Percentiles rank a stretch among this genome's conserved stretches.
Conservation (phyloP, 2,888 invertebrate species). For the Xestoiulus laeticollis region DNA sequence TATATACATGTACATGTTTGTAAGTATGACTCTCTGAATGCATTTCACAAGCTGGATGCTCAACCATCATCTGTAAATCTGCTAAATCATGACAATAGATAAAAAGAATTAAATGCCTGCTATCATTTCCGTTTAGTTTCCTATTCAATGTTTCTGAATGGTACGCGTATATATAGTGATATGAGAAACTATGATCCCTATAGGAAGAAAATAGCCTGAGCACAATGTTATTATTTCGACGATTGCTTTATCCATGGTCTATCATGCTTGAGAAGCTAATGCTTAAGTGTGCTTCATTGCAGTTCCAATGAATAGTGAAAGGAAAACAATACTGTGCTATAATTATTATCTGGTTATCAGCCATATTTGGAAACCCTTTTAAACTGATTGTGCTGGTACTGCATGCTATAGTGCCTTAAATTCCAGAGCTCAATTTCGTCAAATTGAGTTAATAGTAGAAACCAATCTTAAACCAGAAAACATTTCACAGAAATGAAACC, state of each 20-base stretch:
- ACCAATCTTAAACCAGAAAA: no score
- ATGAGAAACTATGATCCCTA: background rate
- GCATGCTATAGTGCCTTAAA: no score
- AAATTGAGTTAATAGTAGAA: no score
- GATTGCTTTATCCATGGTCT: background rate
- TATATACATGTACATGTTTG: background rate
- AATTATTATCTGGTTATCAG: background rate
- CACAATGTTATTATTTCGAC: background rate
- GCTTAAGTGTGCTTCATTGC: background rate
- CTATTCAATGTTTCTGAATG: conserved; percentile 1
- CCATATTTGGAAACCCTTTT: background rate
- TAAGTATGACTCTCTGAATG: background rate
- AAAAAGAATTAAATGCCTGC: background rate
- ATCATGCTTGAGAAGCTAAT: background rate
- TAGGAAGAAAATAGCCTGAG: background rate
- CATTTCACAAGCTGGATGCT: background rate
- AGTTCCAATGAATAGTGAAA: background rate
- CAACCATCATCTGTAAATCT: background rate
- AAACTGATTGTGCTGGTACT: no score
- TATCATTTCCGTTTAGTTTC: conserved; percentile 14
- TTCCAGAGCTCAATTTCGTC: no score
- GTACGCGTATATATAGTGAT: background rate
- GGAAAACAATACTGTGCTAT: background rate
- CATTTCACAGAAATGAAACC: no score
- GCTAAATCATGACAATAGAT: background rate